These are phyloP conservation scores for Cyanistes caeruleus DNA, from an alignment of 2,113 vertebrate genomes.

Conservation along the genomic window DNA sequence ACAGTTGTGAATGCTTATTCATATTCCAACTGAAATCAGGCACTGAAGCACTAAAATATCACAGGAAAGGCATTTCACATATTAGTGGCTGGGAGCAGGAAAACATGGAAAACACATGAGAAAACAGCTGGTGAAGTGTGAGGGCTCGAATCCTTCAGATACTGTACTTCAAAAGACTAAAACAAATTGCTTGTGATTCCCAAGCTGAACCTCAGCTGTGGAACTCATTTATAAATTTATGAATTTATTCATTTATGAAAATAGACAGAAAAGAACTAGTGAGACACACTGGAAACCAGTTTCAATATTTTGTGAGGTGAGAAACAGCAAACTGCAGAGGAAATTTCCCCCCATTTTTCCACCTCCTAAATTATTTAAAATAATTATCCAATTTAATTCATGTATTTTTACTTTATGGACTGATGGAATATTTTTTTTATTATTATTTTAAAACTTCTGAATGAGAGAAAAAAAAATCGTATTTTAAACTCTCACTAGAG, in stretches of 20 bases:
- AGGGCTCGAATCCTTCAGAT: not conserved
- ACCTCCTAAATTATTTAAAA: not conserved
- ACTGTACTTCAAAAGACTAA: not conserved
- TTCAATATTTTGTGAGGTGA: not conserved
- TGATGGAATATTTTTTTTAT: not conserved
- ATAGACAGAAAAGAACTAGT: not conserved
- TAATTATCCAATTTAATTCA: not conserved
- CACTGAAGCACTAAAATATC: not conserved
- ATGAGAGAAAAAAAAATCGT: not conserved
- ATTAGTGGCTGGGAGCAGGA: not conserved
- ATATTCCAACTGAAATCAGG: not conserved
- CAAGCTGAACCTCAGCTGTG: not conserved
- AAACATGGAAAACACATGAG: not conserved
- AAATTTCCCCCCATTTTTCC: not conserved
- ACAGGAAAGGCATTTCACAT: not conserved
- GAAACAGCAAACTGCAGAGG: not conserved
- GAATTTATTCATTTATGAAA: not conserved
- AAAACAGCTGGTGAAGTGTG: not conserved
- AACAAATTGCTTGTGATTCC: not conserved
- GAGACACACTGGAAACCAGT: not conserved
- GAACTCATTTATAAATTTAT: not conserved
- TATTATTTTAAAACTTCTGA: not conserved
- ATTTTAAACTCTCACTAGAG: slow-evolving; percentile 15
- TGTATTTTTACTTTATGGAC: not conserved
- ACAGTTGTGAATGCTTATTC: not conserved